A percentile compares a stretch with the other conserved stretches of the same genome.
phyloP scores from a whole-genome alignment of 2,797 vertebrate species.

The Erpetoichthys calabaricus region DNA sequence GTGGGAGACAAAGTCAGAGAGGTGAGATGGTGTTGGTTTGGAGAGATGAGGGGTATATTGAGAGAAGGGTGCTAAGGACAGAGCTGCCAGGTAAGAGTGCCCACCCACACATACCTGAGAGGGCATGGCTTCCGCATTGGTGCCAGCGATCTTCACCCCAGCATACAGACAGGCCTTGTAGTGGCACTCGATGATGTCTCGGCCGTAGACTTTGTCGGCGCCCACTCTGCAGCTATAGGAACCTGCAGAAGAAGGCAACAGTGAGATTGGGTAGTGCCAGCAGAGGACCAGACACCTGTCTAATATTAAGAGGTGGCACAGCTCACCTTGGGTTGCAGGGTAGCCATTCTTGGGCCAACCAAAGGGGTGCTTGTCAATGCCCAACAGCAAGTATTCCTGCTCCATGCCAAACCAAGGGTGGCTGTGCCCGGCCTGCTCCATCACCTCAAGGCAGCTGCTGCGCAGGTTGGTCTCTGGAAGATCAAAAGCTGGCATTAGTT shows the following conservation, averaged over 20 bases:
- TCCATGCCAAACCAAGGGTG: constrained; percentile 49
- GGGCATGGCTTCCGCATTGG: constrained; percentile 48
- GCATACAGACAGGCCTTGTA: constrained; percentile 35
- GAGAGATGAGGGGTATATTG: too few relatives aligned
- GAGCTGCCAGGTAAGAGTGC: too few relatives aligned
- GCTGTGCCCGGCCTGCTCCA: constrained; percentile 33
- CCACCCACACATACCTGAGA: constrained; percentile 33
- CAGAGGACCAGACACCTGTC: not conserved
- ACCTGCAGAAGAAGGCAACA: constrained; percentile 21
- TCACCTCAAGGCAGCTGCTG: constrained; percentile 30
- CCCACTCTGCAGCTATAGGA: constrained; percentile 49
- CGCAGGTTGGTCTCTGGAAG: constrained; percentile 41
- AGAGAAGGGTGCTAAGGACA: too few relatives aligned
- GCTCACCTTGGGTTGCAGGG: constrained; percentile 28
- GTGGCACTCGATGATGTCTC: constrained; percentile 44
- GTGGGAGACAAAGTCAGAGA: too few relatives aligned
- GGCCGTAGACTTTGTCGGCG: constrained; percentile 41
- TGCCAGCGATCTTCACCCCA: constrained; percentile 32
- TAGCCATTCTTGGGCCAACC: constrained; percentile 45
- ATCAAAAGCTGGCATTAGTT: not conserved
- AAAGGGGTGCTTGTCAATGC: constrained; percentile 38
- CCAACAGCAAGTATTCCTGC: constrained; percentile 42
- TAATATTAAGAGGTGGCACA: too few relatives aligned
- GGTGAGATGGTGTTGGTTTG: too few relatives aligned
- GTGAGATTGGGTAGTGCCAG: not conserved